Evolutionary conservation across 2,888 invertebrate species (phyloP).

Genomic region (Cabera pusaria): DNA sequence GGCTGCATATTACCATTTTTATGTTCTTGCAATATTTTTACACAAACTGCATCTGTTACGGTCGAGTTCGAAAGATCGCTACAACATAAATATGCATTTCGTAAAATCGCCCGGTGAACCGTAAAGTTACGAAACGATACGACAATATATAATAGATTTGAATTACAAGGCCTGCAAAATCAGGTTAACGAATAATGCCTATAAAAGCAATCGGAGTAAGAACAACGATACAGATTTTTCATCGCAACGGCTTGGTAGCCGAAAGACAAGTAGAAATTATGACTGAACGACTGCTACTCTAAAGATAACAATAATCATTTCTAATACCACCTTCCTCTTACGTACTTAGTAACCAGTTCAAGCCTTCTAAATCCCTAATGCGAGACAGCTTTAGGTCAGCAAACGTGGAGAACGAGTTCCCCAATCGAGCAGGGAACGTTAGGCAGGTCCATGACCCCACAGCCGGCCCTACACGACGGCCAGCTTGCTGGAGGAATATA

Average conservation of each 20-base stretch:
- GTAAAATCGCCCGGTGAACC: slow-evolving; percentile 56
- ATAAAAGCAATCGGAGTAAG: slow-evolving; percentile 28
- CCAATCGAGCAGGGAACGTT: slow-evolving; percentile 16
- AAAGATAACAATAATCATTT: too few species aligned
- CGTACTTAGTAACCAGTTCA: too few species aligned
- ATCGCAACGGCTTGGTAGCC: too few species aligned
- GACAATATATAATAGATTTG: slow-evolving; percentile 46
- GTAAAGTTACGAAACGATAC: slow-evolving; percentile 53
- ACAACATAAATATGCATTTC: slow-evolving; percentile 56
- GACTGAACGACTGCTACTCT: too few species aligned
- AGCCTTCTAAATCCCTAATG: not conserved
- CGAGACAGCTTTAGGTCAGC: not conserved
- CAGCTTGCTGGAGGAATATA: slow-evolving; percentile 11
- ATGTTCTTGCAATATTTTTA: slow-evolving; percentile 17
- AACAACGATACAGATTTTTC: slow-evolving; percentile 12
- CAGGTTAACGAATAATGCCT: slow-evolving; percentile 38
- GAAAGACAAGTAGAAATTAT: too few species aligned
- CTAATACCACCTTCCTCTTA: too few species aligned
- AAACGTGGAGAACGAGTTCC: slow-evolving; percentile 11
- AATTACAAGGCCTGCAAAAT: slow-evolving; percentile 61
- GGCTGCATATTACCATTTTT: slow-evolving; percentile 6
- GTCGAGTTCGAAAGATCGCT: slow-evolving; percentile 37
- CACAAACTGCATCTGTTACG: slow-evolving; percentile 42
- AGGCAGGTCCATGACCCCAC: slow-evolving; percentile 28
- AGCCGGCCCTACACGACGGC: slow-evolving; percentile 10